A percentile compares a stretch with the other conserved stretches of the same genome.
These are phyloP conservation scores for Clarias magur DNA, from an alignment of 2,113 vertebrate genomes.

Conservation along the genomic window DNA sequence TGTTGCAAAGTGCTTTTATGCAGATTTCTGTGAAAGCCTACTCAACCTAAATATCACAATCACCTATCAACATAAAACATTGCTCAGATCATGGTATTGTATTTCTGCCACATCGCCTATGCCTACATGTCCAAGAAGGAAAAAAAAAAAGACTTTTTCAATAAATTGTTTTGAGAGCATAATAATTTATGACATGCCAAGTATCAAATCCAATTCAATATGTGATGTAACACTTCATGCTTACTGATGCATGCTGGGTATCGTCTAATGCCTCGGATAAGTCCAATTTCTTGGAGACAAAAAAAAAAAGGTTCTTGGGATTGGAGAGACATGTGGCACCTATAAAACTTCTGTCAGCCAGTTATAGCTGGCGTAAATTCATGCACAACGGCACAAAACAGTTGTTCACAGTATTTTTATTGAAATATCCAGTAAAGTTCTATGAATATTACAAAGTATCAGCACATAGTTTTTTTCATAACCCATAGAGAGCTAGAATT, in stretches of 20 bases:
- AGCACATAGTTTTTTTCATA: not conserved
- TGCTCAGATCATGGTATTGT: not conserved
- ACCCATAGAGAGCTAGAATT: conserved; percentile 19
- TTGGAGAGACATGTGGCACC: conserved; percentile 30
- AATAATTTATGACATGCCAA: conserved; percentile 48
- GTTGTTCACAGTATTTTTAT: conserved; percentile 46
- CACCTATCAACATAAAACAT: not conserved
- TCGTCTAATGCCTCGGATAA: conserved; percentile 61
- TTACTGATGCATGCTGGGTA: conserved; percentile 48
- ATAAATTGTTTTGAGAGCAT: conserved; percentile 35
- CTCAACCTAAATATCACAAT: not conserved
- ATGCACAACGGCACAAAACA: conserved; percentile 7
- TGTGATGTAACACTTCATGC: conserved; percentile 45
- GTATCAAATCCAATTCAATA: conserved; percentile 48
- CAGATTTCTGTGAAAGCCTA: too few species aligned
- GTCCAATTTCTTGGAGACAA: conserved; percentile 55
- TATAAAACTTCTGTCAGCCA: conserved; percentile 52
- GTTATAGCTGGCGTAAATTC: conserved; percentile 44
- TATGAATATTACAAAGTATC: conserved; percentile 25
- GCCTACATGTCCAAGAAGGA: conserved; percentile 15
- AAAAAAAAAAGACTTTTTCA: conserved; percentile 20
- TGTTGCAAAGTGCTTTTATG: not conserved
- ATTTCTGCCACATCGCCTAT: not conserved
- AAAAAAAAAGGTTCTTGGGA: not conserved
- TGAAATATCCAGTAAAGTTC: conserved; percentile 28